Evolutionary conservation across 1,140 invertebrate species (phyloP), one percentile per base, ranked within the genome.

Genomic region (Linepithema humile): DNA sequence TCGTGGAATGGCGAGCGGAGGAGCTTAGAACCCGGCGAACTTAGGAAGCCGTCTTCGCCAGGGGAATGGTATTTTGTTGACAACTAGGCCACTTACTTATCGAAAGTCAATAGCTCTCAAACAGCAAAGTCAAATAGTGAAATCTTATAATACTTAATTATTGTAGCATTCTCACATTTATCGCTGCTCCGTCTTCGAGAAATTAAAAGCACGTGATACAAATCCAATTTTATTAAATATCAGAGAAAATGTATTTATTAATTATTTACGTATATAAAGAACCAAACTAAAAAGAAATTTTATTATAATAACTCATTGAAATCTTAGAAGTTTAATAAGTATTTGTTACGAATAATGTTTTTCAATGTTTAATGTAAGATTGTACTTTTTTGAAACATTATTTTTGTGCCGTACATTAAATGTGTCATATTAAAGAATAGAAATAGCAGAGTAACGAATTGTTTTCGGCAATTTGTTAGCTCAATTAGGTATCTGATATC

Each of bases 1-100:
- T 80, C 75, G 75, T 40, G 62, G 35, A 78, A 78, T 9, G 32
- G 59, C 45, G 43, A 87, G 57, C 20, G 40, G 26, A 7, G 7
- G 20, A 45, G 57, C 40, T 48, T 48, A 26, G 73, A 45, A 45
- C 43, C 29, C 38, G 55, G 50, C 75, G 17, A 50, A 17, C 74
- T 77, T 65, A 35, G 40, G 23, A 48, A 40, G 15, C 43, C 35
- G 43, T 38, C 64, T 67, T 12, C 48, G 32, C 45, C 35, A 29
- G 32, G 26, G 20, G n/a, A 55, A 55, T 64, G 48, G 69, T 80
- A 69, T 29, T 48, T 10, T 29, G 35, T 69, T 80, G 75, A 80
- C 40, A 80, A 55, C 35, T 43, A 40, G 62, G 62, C 40, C 75
- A 80, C 20, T n/a, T 40, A 12, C 43, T 55, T 43, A 55, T n/a